phyloP scores from a whole-genome alignment of 2,888 invertebrate species.

The Thymelicus sylvestris region DNA sequence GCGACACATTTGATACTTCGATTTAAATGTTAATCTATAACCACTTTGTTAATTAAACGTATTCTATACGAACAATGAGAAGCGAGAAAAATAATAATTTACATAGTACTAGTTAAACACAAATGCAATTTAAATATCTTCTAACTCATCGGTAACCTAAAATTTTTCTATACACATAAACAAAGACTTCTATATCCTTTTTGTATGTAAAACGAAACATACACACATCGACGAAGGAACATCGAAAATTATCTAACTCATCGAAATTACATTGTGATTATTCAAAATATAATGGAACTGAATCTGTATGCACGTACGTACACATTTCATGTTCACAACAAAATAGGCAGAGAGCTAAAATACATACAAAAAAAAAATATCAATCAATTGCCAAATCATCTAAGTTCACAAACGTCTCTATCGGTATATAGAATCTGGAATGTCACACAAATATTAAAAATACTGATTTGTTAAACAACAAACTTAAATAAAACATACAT shows the following conservation, averaged over 20 bases:
- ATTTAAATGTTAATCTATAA: conserved; percentile 38
- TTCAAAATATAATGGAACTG: conserved; percentile 34
- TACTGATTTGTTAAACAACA: conserved; percentile 82
- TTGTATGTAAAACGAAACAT: conserved; percentile 30
- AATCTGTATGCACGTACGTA: conserved; percentile 40
- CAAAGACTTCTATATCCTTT: neutral
- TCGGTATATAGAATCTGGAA: conserved; percentile 76
- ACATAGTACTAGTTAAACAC: conserved; percentile 15
- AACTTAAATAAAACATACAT: conserved; percentile 71
- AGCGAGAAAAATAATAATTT: conserved; percentile 47
- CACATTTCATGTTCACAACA: conserved; percentile 12
- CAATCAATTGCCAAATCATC: conserved; percentile 40
- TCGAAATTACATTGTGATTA: conserved; percentile 51
- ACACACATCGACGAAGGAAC: conserved; percentile 52
- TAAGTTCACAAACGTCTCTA: conserved; percentile 48
- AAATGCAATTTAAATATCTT: conserved; percentile 26
- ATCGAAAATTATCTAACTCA: conserved; percentile 48
- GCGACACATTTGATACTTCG: conserved; percentile 10
- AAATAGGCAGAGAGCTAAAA: conserved; percentile 48
- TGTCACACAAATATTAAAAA: conserved; percentile 82
- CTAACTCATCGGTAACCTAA: conserved; percentile 14
- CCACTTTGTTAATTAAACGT: conserved; percentile 5
- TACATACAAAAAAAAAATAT: conserved; percentile 39
- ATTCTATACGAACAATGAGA: conserved; percentile 36
- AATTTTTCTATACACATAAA: conserved; percentile 20